These are phyloP conservation scores for Eurytoma adleriae DNA, from an alignment of 2,888 invertebrate species.

Conservation along the genomic window DNA sequence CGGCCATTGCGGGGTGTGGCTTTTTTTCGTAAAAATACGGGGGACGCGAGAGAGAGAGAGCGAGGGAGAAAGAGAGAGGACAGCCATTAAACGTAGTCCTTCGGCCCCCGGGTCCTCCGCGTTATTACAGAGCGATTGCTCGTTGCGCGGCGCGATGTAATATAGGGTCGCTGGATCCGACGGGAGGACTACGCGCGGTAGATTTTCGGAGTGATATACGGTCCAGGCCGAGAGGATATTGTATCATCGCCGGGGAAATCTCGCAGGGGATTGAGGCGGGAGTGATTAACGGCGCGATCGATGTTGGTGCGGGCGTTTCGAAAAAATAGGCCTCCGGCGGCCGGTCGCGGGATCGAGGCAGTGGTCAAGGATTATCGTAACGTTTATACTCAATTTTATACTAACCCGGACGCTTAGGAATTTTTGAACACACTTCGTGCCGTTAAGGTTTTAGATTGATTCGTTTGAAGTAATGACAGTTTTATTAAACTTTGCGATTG, in stretches of 20 bases:
- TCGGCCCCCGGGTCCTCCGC: background rate
- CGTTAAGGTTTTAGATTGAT: no score
- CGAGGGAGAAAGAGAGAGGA: background rate
- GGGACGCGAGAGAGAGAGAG: constrained; percentile 11
- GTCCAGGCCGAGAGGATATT: background rate
- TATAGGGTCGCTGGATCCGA: background rate
- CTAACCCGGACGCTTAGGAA: no score
- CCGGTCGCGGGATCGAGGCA: no score
- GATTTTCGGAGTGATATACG: constrained; percentile 25
- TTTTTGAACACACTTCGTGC: no score
- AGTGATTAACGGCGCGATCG: constrained; percentile 31
- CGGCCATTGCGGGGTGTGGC: constrained; percentile 48
- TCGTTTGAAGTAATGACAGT: no score
- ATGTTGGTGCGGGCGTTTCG: background rate
- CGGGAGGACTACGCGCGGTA: background rate
- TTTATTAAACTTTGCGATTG: no score
- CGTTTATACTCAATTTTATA: no score
- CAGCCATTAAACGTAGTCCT: constrained; percentile 27
- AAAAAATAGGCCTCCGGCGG: background rate
- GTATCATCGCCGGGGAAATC: constrained; percentile 4
- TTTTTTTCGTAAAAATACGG: constrained; percentile 48
- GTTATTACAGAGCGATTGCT: constrained; percentile 7
- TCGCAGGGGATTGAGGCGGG: background rate
- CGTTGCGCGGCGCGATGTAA: background rate
- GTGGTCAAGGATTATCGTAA: no score